Evolutionary conservation across 2,113 vertebrate species (phyloP).

Genomic region (Hippocampus mohnikei): DNA sequence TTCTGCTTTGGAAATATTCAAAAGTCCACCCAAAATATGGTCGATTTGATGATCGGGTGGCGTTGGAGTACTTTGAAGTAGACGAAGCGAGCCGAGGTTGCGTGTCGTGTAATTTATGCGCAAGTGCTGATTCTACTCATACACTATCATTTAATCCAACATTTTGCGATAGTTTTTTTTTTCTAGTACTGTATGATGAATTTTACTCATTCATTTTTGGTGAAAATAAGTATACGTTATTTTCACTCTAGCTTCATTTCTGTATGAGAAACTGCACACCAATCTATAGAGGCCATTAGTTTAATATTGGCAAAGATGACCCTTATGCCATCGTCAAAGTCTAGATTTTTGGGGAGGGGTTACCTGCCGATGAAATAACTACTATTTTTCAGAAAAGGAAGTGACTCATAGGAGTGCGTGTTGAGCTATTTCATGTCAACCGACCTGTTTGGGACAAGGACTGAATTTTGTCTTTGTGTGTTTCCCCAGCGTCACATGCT

Average conservation of each 20-base stretch:
- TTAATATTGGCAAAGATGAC: background rate
- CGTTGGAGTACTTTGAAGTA: background rate
- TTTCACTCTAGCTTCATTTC: too few relatives aligned
- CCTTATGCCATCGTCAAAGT: too few relatives aligned
- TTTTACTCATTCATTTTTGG: background rate
- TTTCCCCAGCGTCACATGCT: slow-evolving; percentile 33
- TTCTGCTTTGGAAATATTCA: background rate
- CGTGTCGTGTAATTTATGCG: background rate
- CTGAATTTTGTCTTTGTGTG: background rate
- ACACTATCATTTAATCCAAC: background rate
- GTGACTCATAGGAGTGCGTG: background rate
- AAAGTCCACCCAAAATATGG: background rate
- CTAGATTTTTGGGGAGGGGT: too few relatives aligned
- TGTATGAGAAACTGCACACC: too few relatives aligned
- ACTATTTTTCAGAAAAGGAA: background rate
- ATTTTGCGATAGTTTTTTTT: background rate
- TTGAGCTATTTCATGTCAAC: background rate
- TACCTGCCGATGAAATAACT: too few relatives aligned
- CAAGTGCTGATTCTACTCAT: background rate
- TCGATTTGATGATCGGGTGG: background rate
- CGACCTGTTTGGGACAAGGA: background rate
- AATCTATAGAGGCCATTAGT: too few relatives aligned
- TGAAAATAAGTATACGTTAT: background rate
- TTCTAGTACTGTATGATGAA: background rate
- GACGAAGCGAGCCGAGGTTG: background rate